Percentiles rank a stretch among this genome's conserved stretches.
Conservation (phyloP, 2,797 vertebrate genomes). For the Hylomyscus alleni region DNA sequence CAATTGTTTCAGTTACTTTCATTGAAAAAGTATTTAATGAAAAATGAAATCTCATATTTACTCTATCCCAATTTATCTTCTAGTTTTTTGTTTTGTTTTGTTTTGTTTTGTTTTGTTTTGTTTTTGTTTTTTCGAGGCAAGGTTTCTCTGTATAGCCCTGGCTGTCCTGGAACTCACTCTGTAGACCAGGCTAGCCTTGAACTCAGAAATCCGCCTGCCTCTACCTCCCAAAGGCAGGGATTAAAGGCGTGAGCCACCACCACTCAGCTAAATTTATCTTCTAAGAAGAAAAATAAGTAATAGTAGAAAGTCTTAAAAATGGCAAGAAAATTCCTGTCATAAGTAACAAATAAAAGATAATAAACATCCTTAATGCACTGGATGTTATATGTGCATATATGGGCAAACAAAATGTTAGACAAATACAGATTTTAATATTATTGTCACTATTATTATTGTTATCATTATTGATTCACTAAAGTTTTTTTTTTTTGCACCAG, state of each 20-base stretch:
- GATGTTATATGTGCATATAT: background rate
- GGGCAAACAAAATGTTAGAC: constrained; percentile 60
- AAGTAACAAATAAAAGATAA: background rate
- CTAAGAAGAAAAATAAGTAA: background rate
- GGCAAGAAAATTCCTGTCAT: background rate
- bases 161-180: too few relatives aligned
- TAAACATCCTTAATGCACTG: background rate
- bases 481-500: constrained; percentile 35
- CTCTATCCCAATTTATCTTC: background rate
- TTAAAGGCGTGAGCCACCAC: too few relatives aligned
- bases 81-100: background rate
- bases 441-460: background rate
- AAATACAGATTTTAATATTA: background rate
- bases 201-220: too few relatives aligned
- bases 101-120: too few relatives aligned
- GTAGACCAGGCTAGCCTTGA: too few relatives aligned
- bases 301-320: background rate
- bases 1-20: background rate
- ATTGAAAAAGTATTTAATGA: background rate
- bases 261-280: background rate
- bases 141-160: too few relatives aligned
- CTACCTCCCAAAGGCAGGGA: too few relatives aligned
- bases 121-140: too few relatives aligned
- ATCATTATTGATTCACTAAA: constrained; percentile 68
- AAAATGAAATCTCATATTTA: background rate